Evolutionary conservation across 64 coral and sea anemone species (phyloP), one percentile per base, ranked within the genome.

Genomic region (Stylophora pistillata): DNA sequence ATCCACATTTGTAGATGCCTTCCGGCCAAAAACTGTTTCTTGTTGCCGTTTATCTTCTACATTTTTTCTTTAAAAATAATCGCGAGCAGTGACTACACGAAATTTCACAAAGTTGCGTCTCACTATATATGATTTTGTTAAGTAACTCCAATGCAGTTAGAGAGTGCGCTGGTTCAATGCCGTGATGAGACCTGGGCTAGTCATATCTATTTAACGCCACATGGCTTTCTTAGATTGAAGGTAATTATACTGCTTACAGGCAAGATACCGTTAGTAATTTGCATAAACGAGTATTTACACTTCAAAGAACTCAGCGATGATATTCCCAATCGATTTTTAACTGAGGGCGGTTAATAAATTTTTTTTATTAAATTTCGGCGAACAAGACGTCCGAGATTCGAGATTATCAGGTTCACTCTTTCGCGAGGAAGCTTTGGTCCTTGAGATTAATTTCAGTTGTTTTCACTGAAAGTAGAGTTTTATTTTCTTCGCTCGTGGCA

Each of bases 191-290:
- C 37, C 37, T 4, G 37, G n/a, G 20, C 64, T 68, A 52, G 62
- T 84, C 61, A 84, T 53, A 23, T 70, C 61, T 68, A 66, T 47
- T 63, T 53, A 21, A 13, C 3, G 53, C 33, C 80, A 84, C 69
- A 84, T 84, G 80, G 80, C 80, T 70, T 84, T 33, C 80, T 84
- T 53, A 37, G 80, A 84, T 84, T 84, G 66, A 64, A 84, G 60
- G 31, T 84, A 84, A 84, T 84, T 70, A 84, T 21, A 41, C 34
- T 70, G 53, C 80, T 69, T 84, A 70, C 26, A 84, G 41, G 80
- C 61, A 13, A 84, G 80, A 84, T 84, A 84, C 80, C 80, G 80
- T 84, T 84, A 84, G 58, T 63, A 84, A 84, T 84, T 84, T 84
- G 80, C 80, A 84, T 84, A 84, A 69, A 65, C 26, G 62, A 27